Percentiles rank a stretch among this genome's conserved stretches.
These are phyloP conservation scores for Promerops cafer DNA, from an alignment of 2,113 vertebrate genomes.

Conservation along the genomic window DNA sequence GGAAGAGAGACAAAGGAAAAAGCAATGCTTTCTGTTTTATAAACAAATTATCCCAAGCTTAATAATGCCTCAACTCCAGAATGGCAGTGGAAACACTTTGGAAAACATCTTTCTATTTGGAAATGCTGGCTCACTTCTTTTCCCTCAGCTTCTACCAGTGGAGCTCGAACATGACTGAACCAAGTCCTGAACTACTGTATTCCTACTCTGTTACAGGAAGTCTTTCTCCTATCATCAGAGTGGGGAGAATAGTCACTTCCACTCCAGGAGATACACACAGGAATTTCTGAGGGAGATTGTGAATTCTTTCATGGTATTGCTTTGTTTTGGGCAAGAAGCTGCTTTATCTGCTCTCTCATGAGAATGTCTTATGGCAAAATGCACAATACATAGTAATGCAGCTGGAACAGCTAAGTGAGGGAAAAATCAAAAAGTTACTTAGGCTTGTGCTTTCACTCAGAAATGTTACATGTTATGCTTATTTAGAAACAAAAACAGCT, in stretches of 20 bases:
- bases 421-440: not conserved
- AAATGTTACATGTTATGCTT: fast-evolving
- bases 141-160: not conserved
- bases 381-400: not conserved
- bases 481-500: not conserved
- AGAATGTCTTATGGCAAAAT: not conserved
- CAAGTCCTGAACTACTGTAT: not conserved
- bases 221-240: not conserved
- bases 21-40: not conserved
- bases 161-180: not conserved
- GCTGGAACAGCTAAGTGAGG: not conserved
- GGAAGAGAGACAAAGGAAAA: not conserved
- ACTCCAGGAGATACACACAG: not conserved
- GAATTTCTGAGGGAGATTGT: not conserved
- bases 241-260: not conserved
- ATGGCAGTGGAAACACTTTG: not conserved
- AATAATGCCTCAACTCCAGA: not conserved
- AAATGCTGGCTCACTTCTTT: not conserved
- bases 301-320: not conserved
- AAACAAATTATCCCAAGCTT: not conserved
- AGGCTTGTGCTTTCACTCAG: not conserved
- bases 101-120: not conserved
- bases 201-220: not conserved
- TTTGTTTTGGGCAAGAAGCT: not conserved
- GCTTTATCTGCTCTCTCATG: not conserved